These are phyloP conservation scores for Esox niger DNA, from an alignment of 2,113 vertebrate genomes.

Conservation along the genomic window DNA sequence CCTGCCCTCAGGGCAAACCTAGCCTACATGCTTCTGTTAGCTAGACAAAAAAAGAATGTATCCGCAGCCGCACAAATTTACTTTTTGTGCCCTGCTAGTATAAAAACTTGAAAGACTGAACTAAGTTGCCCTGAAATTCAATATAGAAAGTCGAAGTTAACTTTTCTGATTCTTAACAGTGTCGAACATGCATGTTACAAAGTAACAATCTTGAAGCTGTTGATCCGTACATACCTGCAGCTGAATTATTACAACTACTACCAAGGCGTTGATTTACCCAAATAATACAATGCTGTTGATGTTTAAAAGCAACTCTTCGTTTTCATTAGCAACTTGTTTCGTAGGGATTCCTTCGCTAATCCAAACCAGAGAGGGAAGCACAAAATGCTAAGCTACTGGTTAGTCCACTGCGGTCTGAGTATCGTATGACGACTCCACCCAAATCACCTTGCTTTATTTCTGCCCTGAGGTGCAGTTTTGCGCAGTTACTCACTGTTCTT, in stretches of 20 bases:
- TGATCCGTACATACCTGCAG: neutral
- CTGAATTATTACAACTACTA: neutral
- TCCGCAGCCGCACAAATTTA: neutral
- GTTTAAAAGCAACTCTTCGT: neutral
- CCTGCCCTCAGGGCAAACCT: neutral
- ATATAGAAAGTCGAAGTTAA: neutral
- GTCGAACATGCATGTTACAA: neutral
- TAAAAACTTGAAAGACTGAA: neutral
- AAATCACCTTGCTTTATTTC: neutral
- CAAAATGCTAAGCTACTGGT: neutral
- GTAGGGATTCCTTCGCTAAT: neutral
- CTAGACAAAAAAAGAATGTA: neutral
- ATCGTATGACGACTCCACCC: constrained; percentile 4
- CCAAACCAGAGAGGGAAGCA: neutral
- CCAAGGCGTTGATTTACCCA: neutral
- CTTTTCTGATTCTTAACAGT: neutral
- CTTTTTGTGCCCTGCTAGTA: neutral
- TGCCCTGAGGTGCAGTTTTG: neutral
- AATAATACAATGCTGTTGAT: neutral
- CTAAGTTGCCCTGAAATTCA: neutral
- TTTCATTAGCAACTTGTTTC: constrained; percentile 6
- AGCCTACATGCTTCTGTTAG: neutral
- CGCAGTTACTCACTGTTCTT: neutral
- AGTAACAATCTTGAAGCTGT: neutral
- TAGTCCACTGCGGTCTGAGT: neutral